Percentiles rank a stretch among this genome's conserved stretches.
These are phyloP conservation scores for Staurois parvus DNA, from an alignment of 2,797 vertebrate species.

Conservation along the genomic window DNA sequence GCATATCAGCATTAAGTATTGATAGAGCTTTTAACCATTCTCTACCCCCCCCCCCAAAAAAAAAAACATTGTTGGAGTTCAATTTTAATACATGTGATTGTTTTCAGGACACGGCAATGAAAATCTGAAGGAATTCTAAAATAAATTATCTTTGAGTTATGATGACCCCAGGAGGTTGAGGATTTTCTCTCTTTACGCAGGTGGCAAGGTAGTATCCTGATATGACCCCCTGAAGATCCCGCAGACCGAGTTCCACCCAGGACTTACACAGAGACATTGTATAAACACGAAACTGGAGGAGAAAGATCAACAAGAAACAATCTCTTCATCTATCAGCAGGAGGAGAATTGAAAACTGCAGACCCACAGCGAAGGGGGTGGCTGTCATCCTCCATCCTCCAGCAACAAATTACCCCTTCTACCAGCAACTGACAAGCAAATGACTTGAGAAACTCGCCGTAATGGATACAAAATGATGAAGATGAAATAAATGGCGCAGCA, in stretches of 20 bases:
- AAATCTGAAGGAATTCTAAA: too few relatives aligned
- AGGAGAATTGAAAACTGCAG: constrained; percentile 70
- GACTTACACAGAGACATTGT: constrained; percentile 22
- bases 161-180: too few relatives aligned
- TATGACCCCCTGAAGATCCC: not conserved
- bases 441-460: constrained; percentile 68
- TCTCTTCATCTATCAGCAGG: constrained; percentile 68
- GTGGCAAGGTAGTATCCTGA: not conserved
- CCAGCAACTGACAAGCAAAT: constrained; percentile 75
- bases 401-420: constrained; percentile 69
- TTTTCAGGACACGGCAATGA: too few relatives aligned
- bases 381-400: constrained; percentile 65
- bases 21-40: too few relatives aligned
- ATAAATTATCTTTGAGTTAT: too few relatives aligned
- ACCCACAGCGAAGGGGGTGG: constrained; percentile 62
- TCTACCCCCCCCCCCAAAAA: too few relatives aligned
- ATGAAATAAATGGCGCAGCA: constrained; percentile 64
- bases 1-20: too few relatives aligned
- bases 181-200: not conserved
- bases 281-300: constrained; percentile 45
- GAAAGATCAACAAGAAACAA: constrained; percentile 50
- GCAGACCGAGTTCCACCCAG: constrained; percentile 9
- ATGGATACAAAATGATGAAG: constrained; percentile 67
- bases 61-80: too few relatives aligned
- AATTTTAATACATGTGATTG: too few relatives aligned